Evolutionary conservation across 1,140 invertebrate genomes (phyloP), one percentile per base, ranked within the genome.

Genomic region (Limonius californicus): DNA sequence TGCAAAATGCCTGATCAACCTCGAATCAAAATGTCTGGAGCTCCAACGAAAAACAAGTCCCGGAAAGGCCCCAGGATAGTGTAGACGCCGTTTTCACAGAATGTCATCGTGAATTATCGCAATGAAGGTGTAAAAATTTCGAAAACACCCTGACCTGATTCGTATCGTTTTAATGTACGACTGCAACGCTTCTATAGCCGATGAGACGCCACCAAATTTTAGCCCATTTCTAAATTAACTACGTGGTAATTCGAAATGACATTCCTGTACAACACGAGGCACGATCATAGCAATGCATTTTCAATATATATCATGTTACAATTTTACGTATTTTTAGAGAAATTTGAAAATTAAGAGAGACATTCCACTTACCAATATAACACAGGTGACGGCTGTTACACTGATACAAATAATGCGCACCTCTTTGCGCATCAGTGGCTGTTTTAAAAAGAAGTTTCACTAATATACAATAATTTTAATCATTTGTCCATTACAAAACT

Each of bases 311-410:
- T 55, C 53, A 15, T 27, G 6, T 1, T 12, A 27, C n/a, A 55
- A 6, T 30, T 30, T 27, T 55, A 27, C 16, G 53, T 55, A 55
- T 32, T 2, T 55, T 55, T 27, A 30, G 53, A 55, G 53, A 27
- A 55, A 55, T 27, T 55, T 32, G 11, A 11, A 16, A 55, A 55
- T 23, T 14, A 30, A 55, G n/a, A 55, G 20, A 32, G 53, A 55
- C 2, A 23, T 27, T 3, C 16, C 20, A 55, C 53, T 55, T 55
- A 55, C 53, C 53, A 32, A 55, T 32, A 32, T 15, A 55, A 55
- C 20, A 23, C 53, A 55, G 53, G 27, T 55, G 53, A 55, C 20
- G 53, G 53, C 20, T 55, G 27, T 14, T 55, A 32, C 53, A 55
- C 53, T 6, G 27, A 55, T 16, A 16, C 15, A 50, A 11, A 6